Evolutionary conservation across 1,140 invertebrate species (phyloP).

Genomic region (Caenorhabditis inopinata): DNA sequence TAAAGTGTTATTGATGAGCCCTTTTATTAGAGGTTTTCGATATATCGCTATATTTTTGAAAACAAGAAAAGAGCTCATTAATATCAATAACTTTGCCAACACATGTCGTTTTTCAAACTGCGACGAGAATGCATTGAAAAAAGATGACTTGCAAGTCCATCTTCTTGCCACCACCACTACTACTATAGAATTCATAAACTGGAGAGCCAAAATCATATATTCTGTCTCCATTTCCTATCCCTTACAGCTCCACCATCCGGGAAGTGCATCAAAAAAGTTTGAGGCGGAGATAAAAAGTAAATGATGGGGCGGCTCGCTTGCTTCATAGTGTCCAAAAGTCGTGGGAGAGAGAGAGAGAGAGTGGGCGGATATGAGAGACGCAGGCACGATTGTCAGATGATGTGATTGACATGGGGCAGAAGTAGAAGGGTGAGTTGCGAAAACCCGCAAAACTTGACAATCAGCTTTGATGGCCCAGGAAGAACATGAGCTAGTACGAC

Average conservation of each 20-base stretch:
- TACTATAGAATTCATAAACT: too few relatives aligned
- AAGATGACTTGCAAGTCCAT: too few relatives aligned
- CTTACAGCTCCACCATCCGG: too few relatives aligned
- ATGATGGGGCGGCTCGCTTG: not conserved
- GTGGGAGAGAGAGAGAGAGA: not conserved
- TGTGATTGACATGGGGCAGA: conserved; percentile 28
- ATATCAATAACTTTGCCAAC: too few relatives aligned
- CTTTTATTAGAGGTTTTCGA: too few relatives aligned
- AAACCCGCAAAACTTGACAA: not conserved
- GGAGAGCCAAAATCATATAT: not conserved
- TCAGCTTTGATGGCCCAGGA: not conserved
- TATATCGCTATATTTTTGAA: too few relatives aligned
- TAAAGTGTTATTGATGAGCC: too few relatives aligned
- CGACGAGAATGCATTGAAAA: too few relatives aligned
- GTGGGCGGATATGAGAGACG: not conserved
- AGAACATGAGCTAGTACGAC: not conserved
- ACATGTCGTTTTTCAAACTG: too few relatives aligned
- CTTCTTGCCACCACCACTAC: too few relatives aligned
- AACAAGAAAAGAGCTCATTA: too few relatives aligned
- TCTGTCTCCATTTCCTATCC: not conserved
- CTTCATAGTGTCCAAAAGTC: not conserved
- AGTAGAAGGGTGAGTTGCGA: not conserved
- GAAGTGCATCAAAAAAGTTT: not conserved
- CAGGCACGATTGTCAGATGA: conserved; percentile 18
- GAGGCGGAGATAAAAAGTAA: not conserved